Evolutionary conservation across 2,113 vertebrate genomes (phyloP), one percentile per base, ranked within the genome.

Genomic region (Riparia riparia): DNA sequence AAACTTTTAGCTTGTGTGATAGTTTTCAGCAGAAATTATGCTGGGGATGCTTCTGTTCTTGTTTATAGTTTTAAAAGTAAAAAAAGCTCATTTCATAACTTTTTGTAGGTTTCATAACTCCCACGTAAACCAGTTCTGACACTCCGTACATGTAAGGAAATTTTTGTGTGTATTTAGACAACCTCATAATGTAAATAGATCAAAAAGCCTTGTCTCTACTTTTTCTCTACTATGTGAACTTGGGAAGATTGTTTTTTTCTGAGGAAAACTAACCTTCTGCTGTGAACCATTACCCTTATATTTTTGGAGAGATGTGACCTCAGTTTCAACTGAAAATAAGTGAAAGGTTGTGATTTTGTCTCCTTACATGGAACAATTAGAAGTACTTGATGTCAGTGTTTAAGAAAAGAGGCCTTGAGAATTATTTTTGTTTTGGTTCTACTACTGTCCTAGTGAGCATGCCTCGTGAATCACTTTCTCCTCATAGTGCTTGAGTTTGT

Each of bases 1-100:
- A 51, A 41, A 71, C 54, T 66, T 95, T 29, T 32, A 50, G 19
- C 20, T 61, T 76, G 16, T 63, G 6, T 54, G 22, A 14, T 77
- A 81, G 41, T 64, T 58, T 88, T 83, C 24, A 34, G 31, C 79
- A 19, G 61, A 76, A 68, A 77, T 68, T 69, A 32, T 64, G 28
- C 24, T 86, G 69, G 57, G 65, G 69, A 29, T 90, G 42, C 32
- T 87, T 93, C 25, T 70, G 57, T 82, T 91, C 5, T 5, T n/a
- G 12, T 28, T 79, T 71, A 64, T 32, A 64, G 32, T 39, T 90
- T 90, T 68, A n/a, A 37, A 92, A 72, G 51, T 21, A 28, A 60
- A 82, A 82, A 80, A 95, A 92, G 53, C 80, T 86, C 2, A 83
- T 92, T 79, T 77, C 22, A n/a, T 93, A 91, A 77, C 26, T 85